A percentile compares a stretch with the other conserved stretches of the same genome.
Conservation (phyloP, 2,888 invertebrate species). For the Osmoderma eremita region DNA sequence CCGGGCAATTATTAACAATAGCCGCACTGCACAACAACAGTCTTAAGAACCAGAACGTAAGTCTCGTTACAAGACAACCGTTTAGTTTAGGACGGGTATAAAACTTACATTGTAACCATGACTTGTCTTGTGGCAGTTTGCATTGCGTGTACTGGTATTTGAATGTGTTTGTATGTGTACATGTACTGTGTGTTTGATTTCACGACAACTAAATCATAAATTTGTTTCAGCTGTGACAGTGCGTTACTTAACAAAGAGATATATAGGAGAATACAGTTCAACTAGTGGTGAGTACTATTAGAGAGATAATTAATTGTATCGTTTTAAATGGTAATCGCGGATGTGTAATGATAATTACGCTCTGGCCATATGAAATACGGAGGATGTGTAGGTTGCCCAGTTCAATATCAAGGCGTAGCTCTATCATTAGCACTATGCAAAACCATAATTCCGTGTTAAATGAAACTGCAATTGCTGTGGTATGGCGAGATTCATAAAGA, state of each 20-base stretch:
- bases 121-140: background rate
- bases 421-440: background rate
- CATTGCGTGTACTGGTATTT: background rate
- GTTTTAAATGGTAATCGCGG: conserved; percentile 15
- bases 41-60: background rate
- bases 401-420: background rate
- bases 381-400: conserved; percentile 3
- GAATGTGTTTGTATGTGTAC: background rate
- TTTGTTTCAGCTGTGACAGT: conserved; percentile 80
- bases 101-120: conserved; percentile 11
- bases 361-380: background rate
- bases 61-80: conserved; percentile 19
- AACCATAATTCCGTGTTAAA: background rate
- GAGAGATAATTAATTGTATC: conserved; percentile 19
- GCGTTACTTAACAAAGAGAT: conserved; percentile 80
- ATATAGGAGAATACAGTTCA: conserved; percentile 84
- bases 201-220: conserved; percentile 44
- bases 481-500: too few relatives aligned
- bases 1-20: conserved; percentile 2
- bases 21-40: background rate
- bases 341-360: conserved; percentile 13
- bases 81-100: background rate
- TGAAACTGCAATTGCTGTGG: too few relatives aligned
- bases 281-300: conserved; percentile 74
- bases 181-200: conserved; percentile 11